These are phyloP conservation scores for Cryptocheilus praepositus DNA, from an alignment of 2,888 invertebrate species.

Conservation along the genomic window DNA sequence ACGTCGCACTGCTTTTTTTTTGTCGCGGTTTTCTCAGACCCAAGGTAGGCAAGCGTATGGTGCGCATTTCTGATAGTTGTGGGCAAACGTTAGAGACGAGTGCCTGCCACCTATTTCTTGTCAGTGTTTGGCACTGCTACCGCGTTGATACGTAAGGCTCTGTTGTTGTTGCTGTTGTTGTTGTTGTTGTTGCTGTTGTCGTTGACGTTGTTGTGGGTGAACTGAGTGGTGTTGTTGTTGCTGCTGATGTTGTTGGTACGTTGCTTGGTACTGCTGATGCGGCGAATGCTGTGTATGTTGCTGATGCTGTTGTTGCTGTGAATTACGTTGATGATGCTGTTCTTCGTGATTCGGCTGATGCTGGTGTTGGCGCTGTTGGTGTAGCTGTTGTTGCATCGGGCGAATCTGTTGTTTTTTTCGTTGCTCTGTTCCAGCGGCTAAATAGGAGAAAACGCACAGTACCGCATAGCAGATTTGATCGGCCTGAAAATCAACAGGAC, in stretches of 20 bases:
- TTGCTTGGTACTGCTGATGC: constrained; percentile 64
- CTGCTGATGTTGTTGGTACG: constrained; percentile 64
- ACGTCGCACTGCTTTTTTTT: neutral
- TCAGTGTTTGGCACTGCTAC: constrained; percentile 59
- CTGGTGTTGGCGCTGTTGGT: constrained; percentile 53
- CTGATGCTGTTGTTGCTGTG: constrained; percentile 75
- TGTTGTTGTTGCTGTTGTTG: constrained; percentile 49
- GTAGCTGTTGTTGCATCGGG: constrained; percentile 64
- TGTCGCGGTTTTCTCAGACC: constrained; percentile 55
- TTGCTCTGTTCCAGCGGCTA: constrained; percentile 93
- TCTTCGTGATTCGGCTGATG: constrained; percentile 51
- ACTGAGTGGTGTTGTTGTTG: constrained; percentile 75
- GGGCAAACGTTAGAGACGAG: constrained; percentile 68
- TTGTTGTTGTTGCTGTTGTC: constrained; percentile 66
- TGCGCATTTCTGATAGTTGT: constrained; percentile 67
- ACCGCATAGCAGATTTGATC: constrained; percentile 99
- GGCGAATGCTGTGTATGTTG: constrained; percentile 65
- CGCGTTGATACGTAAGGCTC: constrained; percentile 21
- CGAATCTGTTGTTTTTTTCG: constrained; percentile 72
- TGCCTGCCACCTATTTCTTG: constrained; percentile 61
- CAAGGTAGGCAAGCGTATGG: constrained; percentile 71
- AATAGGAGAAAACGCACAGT: constrained; percentile 98
- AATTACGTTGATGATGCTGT: constrained; percentile 47
- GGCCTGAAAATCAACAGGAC: constrained; percentile 81
- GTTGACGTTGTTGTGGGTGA: constrained; percentile 16